Percentiles rank a stretch among this genome's conserved stretches.
Evolutionary conservation across 2,113 vertebrate genomes (phyloP).

Genomic region (Sorex araneus): DNA sequence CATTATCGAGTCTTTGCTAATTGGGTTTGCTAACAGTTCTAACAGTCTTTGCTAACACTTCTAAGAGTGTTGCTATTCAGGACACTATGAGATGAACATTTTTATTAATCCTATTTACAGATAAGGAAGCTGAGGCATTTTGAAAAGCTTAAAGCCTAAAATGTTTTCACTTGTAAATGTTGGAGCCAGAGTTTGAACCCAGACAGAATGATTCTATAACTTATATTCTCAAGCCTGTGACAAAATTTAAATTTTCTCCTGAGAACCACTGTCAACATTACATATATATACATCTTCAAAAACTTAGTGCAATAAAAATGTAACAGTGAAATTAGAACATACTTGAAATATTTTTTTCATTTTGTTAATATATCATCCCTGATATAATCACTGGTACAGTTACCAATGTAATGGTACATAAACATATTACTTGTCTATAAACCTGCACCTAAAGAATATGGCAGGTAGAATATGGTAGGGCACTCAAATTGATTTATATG

Average conservation of each 20-base stretch:
- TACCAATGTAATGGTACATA: too few species aligned
- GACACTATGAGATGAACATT: neutral
- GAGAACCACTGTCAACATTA: neutral
- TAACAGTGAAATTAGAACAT: neutral
- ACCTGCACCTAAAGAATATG: neutral
- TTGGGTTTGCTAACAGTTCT: too few species aligned
- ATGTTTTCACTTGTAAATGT: neutral
- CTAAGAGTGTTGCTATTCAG: neutral
- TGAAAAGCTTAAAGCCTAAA: too few species aligned
- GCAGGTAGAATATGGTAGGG: too few species aligned
- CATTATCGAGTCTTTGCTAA: neutral
- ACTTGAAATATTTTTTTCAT: constrained; percentile 3
- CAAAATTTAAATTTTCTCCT: too few species aligned
- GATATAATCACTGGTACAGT: neutral
- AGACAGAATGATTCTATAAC: neutral
- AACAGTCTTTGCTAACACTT: too few species aligned
- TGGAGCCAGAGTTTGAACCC: neutral
- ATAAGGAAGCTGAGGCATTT: too few species aligned
- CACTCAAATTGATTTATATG: neutral
- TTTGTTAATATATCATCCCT: neutral
- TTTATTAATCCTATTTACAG: too few species aligned
- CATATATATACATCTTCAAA: neutral
- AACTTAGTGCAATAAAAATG: neutral
- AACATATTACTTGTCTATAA: neutral
- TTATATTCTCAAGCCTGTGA: neutral